Conservation (phyloP, 1,140 invertebrate genomes). For the Popillia japonica region DNA sequence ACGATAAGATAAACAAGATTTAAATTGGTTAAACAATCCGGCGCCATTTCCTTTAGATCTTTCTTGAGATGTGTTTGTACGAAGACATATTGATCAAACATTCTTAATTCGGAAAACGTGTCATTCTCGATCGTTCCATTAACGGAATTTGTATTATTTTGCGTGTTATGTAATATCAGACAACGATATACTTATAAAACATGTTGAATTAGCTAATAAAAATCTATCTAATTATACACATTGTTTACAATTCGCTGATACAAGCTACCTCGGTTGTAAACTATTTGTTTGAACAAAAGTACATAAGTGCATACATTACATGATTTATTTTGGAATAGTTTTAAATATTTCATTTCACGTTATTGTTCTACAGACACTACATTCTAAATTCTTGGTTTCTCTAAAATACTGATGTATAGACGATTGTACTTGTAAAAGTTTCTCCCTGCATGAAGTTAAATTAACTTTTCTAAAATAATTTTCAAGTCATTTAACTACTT, state of each 20-base stretch:
- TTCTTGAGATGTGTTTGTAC: not conserved
- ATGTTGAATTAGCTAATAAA: slow-evolving; percentile 1
- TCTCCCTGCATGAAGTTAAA: too few species aligned
- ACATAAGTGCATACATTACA: not conserved
- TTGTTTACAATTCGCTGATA: not conserved
- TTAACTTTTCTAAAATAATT: too few species aligned
- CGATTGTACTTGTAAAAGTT: too few species aligned
- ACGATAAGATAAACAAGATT: slow-evolving; percentile 19
- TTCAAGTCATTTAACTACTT: too few species aligned
- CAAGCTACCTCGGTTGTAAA: not conserved
- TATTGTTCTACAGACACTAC: too few species aligned
- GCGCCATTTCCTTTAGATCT: not conserved
- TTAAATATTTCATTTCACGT: not conserved
- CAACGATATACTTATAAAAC: not conserved
- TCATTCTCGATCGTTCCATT: not conserved
- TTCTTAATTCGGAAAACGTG: not conserved
- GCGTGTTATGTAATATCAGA: not conserved
- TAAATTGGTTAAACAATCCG: slow-evolving; percentile 4
- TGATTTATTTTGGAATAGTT: not conserved
- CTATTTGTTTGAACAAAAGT: not conserved
- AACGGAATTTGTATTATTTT: not conserved
- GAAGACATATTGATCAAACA: not conserved
- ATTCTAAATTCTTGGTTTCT: too few species aligned
- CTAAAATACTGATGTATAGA: too few species aligned
- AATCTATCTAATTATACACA: not conserved